Evolutionary conservation across 2,888 invertebrate species (phyloP).

Genomic region (Microdon myrmicae): DNA sequence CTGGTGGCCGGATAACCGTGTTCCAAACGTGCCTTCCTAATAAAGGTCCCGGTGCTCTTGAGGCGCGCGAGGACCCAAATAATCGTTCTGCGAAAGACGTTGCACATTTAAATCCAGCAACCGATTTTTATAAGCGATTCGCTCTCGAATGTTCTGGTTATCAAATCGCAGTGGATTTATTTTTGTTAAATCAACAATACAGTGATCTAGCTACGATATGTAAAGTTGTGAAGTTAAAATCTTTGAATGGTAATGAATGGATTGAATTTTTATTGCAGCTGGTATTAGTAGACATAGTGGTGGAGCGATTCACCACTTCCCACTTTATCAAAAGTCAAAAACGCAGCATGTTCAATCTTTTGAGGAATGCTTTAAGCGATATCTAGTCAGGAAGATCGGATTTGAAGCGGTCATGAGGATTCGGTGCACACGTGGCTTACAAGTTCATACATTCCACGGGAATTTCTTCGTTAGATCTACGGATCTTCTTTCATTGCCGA

Average conservation of each 20-base stretch:
- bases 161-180: constrained; percentile 95
- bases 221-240: constrained; percentile 60
- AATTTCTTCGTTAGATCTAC: constrained; percentile 99
- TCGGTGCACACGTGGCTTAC: constrained; percentile 90
- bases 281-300: constrained; percentile 96
- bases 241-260: not conserved
- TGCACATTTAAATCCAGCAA: constrained; percentile 90
- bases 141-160: constrained; percentile 97
- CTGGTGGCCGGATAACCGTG: constrained; percentile 94
- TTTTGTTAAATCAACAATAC: constrained; percentile 92
- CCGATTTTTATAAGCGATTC: constrained; percentile 96
- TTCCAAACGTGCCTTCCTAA: constrained; percentile 91
- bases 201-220: constrained; percentile 93
- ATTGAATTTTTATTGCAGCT: constrained; percentile 67
- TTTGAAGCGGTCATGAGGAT: constrained; percentile 99
- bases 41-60: constrained; percentile 88
- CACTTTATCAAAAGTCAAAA: constrained; percentile 81
- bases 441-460: constrained; percentile 98
- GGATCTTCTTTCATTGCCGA: constrained; percentile 93
- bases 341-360: constrained; percentile 79
- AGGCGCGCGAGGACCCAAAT: constrained; percentile 87
- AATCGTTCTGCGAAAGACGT: constrained; percentile 84
- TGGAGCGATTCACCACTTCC: constrained; percentile 92
- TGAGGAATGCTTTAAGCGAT: constrained; percentile 81
- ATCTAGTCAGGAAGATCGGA: constrained; percentile 95